These are phyloP conservation scores for Trigoniulus corallinus DNA, from an alignment of 1,140 invertebrate species.

Conservation along the genomic window DNA sequence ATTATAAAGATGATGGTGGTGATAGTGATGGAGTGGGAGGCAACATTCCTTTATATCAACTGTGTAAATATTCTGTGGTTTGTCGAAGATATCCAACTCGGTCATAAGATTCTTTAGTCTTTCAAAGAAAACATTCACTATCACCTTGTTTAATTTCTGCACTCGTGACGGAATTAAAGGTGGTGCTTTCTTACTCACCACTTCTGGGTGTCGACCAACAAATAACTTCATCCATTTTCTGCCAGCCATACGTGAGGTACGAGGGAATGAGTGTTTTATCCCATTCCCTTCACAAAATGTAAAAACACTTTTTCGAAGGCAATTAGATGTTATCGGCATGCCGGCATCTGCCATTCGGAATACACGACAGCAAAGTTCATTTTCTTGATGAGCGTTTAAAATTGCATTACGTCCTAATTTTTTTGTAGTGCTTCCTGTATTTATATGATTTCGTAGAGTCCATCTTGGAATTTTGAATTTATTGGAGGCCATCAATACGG, in stretches of 20 bases:
- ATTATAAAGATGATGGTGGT: too few relatives aligned
- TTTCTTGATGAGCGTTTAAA: background rate
- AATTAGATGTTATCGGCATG: background rate
- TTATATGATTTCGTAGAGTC: background rate
- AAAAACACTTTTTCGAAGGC: background rate
- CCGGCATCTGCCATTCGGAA: background rate
- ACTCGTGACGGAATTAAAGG: slow-evolving; percentile 20
- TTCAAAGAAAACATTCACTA: slow-evolving; percentile 13
- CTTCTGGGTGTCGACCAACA: slow-evolving; percentile 9
- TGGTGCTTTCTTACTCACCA: slow-evolving; percentile 18
- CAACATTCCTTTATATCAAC: slow-evolving; percentile 28
- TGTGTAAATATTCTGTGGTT: slow-evolving; percentile 22
- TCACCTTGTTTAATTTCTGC: slow-evolving; percentile 21
- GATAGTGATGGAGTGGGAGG: slow-evolving; percentile 22
- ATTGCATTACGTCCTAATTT: background rate
- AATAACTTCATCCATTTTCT: slow-evolving; percentile 16
- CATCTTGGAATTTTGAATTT: background rate
- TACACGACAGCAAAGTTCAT: background rate
- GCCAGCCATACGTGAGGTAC: slow-evolving; percentile 13
- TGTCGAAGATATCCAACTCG: slow-evolving; percentile 15
- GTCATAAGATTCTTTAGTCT: slow-evolving; percentile 18
- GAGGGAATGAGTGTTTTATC: background rate
- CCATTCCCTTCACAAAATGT: background rate
- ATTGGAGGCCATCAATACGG: background rate
- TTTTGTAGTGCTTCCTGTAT: background rate